Evolutionary conservation across 64 coral and sea anemone species (phyloP).

Genomic region (Acropora yongei): DNA sequence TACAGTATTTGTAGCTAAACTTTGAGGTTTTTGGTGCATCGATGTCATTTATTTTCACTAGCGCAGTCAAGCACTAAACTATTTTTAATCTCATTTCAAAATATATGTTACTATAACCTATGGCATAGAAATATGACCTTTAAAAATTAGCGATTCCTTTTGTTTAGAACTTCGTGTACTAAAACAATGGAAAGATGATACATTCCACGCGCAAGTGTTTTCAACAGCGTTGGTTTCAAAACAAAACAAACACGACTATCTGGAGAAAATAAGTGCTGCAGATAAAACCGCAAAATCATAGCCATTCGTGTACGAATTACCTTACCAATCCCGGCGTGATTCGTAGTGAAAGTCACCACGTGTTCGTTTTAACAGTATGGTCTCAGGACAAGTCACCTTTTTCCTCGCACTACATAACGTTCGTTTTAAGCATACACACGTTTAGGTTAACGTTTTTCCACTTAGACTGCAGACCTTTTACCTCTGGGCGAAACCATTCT

Average conservation of each 20-base stretch:
- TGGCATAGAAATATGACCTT: constrained; percentile 1
- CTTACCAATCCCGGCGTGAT: neutral
- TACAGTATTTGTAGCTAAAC: neutral
- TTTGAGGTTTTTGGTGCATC: neutral
- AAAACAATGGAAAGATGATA: constrained; percentile 10
- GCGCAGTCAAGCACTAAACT: neutral
- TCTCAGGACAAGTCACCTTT: neutral
- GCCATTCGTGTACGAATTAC: neutral
- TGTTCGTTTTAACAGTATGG: neutral
- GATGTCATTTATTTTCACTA: neutral
- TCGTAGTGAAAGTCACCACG: neutral
- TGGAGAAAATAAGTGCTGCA: constrained; percentile 5
- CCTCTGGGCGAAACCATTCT: neutral
- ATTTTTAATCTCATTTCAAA: constrained; percentile 12
- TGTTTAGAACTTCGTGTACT: no score
- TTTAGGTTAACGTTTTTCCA: neutral
- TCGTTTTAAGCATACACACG: neutral
- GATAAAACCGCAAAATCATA: neutral
- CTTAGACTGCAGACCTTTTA: neutral
- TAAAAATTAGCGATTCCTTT: neutral
- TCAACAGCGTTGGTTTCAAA: neutral
- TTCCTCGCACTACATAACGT: neutral
- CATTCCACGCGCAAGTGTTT: constrained; percentile 9
- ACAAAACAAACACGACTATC: neutral
- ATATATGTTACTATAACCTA: constrained; percentile 2